phyloP scores from a whole-genome alignment of 2,113 vertebrate species.

The Sebastes schlegelii region DNA sequence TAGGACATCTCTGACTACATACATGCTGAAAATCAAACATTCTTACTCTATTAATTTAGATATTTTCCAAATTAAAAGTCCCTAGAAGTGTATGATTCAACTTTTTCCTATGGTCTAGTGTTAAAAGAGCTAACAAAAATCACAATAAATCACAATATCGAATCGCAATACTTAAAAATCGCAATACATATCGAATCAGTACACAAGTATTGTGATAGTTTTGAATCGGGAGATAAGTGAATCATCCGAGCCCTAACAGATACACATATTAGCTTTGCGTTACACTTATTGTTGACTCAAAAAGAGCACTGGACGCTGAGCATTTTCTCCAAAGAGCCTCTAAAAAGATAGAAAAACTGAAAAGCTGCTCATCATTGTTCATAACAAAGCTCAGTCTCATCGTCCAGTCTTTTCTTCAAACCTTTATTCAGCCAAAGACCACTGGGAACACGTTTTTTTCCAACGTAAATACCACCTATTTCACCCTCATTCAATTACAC shows the following conservation, averaged over 20 bases:
- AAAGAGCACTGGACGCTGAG: not conserved
- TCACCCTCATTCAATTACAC: slow-evolving; percentile 62
- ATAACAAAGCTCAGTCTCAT: not conserved
- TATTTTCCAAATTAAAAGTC: no score
- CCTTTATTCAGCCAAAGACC: slow-evolving; percentile 36
- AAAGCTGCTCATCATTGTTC: not conserved
- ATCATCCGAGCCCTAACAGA: not conserved
- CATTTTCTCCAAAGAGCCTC: not conserved
- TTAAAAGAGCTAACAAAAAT: no score
- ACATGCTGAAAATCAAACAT: no score
- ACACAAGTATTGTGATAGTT: no score
- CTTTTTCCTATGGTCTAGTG: no score
- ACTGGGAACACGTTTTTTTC: slow-evolving; percentile 23
- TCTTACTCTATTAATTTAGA: no score
- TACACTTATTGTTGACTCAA: not conserved
- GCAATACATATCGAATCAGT: no score
- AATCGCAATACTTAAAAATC: no score
- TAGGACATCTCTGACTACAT: no score
- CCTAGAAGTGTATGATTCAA: no score
- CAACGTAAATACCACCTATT: slow-evolving; percentile 25
- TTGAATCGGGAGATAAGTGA: no score
- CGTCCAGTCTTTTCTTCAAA: slow-evolving; percentile 10
- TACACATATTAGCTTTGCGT: not conserved
- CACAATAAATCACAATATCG: no score
- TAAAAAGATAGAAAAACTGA: not conserved